Base-by-base conservation (phyloP, 1,140 invertebrate species). In the Trachymyrmex cornetzi region DNA sequence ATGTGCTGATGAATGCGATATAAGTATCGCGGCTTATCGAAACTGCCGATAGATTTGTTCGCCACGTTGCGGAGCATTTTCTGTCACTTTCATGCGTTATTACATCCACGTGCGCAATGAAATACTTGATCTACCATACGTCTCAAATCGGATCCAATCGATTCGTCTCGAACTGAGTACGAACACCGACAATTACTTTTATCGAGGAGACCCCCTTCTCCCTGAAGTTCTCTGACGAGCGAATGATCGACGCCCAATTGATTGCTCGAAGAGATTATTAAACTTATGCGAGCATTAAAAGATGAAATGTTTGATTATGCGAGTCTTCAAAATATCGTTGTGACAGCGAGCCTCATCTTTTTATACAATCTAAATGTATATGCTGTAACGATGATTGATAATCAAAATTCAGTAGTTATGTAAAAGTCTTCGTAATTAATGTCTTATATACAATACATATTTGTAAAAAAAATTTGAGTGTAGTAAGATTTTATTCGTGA, bases 241-340 rank as follows among this genome's bases (percentile, higher is more conserved):
- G 30, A 57, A 48, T 48, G 61, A 79, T 72, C 57, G 59, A 14
- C 27, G 7, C 12, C 24, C 24, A 72, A 89, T 77, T 64, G 38
- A 34, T 34, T 27, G 53, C 59, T 72, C 34, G 22, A 48, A 82
- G 57, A 89, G 87, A 86, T 86, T 75, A 86, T 87, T 77, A 89
- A 79, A 55, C 48, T 48, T 63, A 72, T 22, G 79, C 44, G 57
- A 14, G n/a, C 59, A 69, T 86, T 63, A 74, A 86, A 85, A 88
- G 81, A 91, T 77, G 88, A 91, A 90, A 71, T 57, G 75, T 50
- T 30, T 86, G 74, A 89, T 89, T 88, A 86, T 86, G 63, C 77
- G 61, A 82, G 55, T 81, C 55, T 27, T 34, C 63, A 63, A 89
- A 81, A 86, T 88, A 69, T 82, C 87, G 57, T 82, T 12, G 16